Evolutionary conservation across 2,888 invertebrate genomes (phyloP), one percentile per base, ranked within the genome.

Genomic region (Sphaeridia pumilis): DNA sequence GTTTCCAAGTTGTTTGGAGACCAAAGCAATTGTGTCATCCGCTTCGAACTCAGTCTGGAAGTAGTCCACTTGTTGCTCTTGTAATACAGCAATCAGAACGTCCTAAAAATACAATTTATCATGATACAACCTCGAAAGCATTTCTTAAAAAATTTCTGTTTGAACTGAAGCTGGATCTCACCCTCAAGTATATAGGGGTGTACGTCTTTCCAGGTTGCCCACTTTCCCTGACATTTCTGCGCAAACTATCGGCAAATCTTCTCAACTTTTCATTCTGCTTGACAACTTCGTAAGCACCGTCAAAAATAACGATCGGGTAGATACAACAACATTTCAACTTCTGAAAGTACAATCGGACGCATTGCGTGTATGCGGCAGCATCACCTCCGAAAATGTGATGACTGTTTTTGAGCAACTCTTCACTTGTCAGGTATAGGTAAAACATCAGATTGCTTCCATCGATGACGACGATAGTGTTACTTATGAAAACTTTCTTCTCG

Each of bases 1-100:
- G 35, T 82, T 74, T 14, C 44, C 21, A 2, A 89, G 72, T 52
- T 79, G 75, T 59, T 81, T 78, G 0, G 90, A 87, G 61, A 93
- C 70, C 0, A 82, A 80, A 0, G 90, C 92, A 50, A 92, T 81
- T 67, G 88, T 84, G 62, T 82, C 81, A 69, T 95, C 95, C 1
- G 92, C 92, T 71, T 95, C 94, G 69, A 84, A 88, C 61, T 84
- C 79, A 67, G 87, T 84, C 48, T 85, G 78, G 43, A 81, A 81
- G 57, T 79, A 76, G 10, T 76, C 75, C 7, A 90, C 73, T 5
- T 76, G 74, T 67, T 84, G 75, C 61, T 82, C 79, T 3, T 67
- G 66, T 1, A 87, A 71, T 0, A 84, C 78, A 67, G 83, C 79
- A 50, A 78, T 75, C 66, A 93, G 89, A 0, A 84, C 79, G 65